Evolutionary conservation across 2,888 invertebrate species (phyloP), one percentile per base, ranked within the genome.

Genomic region (Drosophila kuntzei): DNA sequence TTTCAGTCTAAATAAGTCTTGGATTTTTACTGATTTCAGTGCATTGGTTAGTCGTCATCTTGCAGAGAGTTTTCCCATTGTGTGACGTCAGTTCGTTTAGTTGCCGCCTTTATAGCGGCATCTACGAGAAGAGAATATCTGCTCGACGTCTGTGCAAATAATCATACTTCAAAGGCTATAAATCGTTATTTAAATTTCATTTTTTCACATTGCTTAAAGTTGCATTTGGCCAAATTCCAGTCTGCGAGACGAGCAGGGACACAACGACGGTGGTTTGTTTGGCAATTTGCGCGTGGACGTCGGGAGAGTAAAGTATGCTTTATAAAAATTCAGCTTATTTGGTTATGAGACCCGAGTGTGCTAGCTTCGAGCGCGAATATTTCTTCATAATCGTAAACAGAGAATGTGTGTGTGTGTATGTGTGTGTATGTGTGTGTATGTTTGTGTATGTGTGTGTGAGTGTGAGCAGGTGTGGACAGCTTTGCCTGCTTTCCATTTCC

Each of bases 111-210:
- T 32, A 43, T 27, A 25, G 63, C 57, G 49, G 43, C 37, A 27
- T 47, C 18, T 41, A 9, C 0, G 5, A 41, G 18, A 2, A 18
- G 11, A 8, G 25, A 7, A 16, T 12, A 14, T 16, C 20, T 9
- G 54, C 44, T 22, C 34, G 61, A 43, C 63, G 69, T 67, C 79
- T 77, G 59, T 64, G 58, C 73, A 86, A 86, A 86, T 82, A 85
- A 85, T 85, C 86, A 87, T 85, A 86, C 85, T 84, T 82, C 83
- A 82, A 89, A 89, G 86, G 80, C 81, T 61, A 90, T 90, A 90
- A 90, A 90, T 90, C 88, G 80, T 90, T 89, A 88, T 90, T 89
- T 86, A 86, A 89, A 84, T 87, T 90, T 89, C 73, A 80, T 80
- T 87, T 86, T 83, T 82, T 64, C 62, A 66, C 77, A 82, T 78